Evolutionary conservation across 2,888 invertebrate species (phyloP).

Genomic region (Rhaphigaster nebulosa): DNA sequence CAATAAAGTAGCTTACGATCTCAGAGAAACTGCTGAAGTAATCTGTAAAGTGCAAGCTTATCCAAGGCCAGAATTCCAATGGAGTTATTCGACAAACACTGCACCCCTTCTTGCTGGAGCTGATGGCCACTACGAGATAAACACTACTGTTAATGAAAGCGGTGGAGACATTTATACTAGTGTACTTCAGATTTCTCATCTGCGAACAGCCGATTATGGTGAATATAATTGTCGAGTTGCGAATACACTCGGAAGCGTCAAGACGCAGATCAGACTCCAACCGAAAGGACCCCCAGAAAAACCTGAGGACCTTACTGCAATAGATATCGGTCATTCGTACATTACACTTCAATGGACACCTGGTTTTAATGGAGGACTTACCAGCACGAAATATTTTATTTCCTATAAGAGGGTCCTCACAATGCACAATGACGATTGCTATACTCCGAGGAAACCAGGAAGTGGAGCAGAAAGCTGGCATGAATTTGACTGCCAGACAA

Average conservation of each 20-base stretch:
- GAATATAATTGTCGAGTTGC: slow-evolving; percentile 91
- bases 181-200: slow-evolving; percentile 77
- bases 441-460: slow-evolving; percentile 69
- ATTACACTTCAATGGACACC: slow-evolving; percentile 89
- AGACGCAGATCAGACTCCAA: slow-evolving; percentile 79
- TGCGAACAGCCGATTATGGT: slow-evolving; percentile 88
- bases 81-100: slow-evolving; percentile 86
- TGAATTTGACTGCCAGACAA: slow-evolving; percentile 87
- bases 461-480: slow-evolving; percentile 77
- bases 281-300: slow-evolving; percentile 90
- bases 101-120: slow-evolving; percentile 82
- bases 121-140: slow-evolving; percentile 88
- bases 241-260: slow-evolving; percentile 81
- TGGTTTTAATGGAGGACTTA: slow-evolving; percentile 91
- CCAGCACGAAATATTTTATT: slow-evolving; percentile 90
- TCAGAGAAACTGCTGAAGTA: slow-evolving; percentile 87
- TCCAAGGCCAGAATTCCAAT: slow-evolving; percentile 93
- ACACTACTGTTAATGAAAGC: slow-evolving; percentile 77
- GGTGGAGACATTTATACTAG: slow-evolving; percentile 90
- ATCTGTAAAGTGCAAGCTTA: slow-evolving; percentile 91
- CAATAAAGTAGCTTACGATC: slow-evolving; percentile 89
- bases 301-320: slow-evolving; percentile 80
- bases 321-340: slow-evolving; percentile 83
- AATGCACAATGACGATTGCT: slow-evolving; percentile 74
- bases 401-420: slow-evolving; percentile 79